Conservation (phyloP, 2,888 invertebrate genomes). For the Meteorus colon region DNA sequence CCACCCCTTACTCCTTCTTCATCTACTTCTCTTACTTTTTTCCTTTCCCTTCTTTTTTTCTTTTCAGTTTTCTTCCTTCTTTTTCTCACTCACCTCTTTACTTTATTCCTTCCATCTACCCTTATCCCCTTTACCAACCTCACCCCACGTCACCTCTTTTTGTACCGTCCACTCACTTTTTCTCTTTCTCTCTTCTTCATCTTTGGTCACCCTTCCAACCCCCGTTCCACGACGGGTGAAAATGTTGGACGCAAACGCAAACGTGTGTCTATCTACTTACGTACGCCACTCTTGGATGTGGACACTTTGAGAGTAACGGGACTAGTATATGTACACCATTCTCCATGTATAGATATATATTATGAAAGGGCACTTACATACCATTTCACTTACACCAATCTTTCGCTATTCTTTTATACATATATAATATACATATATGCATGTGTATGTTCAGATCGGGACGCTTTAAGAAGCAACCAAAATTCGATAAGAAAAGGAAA, state of each 20-base stretch:
- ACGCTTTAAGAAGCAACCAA: conserved; percentile 34
- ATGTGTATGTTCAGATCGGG: conserved; percentile 30
- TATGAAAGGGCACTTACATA: conserved; percentile 18
- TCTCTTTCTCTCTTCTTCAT: conserved; percentile 10
- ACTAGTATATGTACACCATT: conserved; percentile 33
- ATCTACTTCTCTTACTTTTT: conserved; percentile 34
- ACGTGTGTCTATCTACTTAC: conserved; percentile 42
- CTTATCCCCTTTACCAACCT: conserved; percentile 27
- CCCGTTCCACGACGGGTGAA: conserved; percentile 19
- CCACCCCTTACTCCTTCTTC: conserved; percentile 50
- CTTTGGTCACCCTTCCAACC: conserved; percentile 31
- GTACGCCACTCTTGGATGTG: conserved; percentile 43
- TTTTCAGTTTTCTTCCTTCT: conserved; percentile 22
- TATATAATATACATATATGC: conserved; percentile 27
- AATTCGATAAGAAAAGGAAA: conserved; percentile 20
- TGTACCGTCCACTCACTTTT: conserved; percentile 10
- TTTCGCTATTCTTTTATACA: conserved; percentile 43
- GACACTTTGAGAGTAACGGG: conserved; percentile 41
- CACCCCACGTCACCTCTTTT: conserved; percentile 20
- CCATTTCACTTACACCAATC: conserved; percentile 45
- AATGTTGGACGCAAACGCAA: conserved; percentile 38
- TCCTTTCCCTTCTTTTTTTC: conserved; percentile 47
- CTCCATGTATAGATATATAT: conserved; percentile 3
- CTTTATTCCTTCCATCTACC: conserved; percentile 46
- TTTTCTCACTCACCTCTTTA: conserved; percentile 42